phyloP scores from a whole-genome alignment of 2,797 vertebrate species.

The Mastacembelus armatus region DNA sequence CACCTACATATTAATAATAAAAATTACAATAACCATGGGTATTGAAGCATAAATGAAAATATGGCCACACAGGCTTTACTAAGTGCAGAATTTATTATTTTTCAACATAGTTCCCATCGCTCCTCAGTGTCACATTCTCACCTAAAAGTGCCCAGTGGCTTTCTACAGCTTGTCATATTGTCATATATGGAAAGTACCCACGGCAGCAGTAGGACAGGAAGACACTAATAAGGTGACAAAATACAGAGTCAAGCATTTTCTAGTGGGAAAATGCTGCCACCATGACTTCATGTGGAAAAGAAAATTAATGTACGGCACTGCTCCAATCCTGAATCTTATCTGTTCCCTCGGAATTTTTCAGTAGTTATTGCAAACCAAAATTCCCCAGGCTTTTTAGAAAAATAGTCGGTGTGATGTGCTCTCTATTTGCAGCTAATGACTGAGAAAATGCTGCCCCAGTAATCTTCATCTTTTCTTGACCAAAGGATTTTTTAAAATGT shows the following conservation, averaged over 20 bases:
- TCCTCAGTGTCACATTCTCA: conserved; percentile 64
- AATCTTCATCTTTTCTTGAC: conserved; percentile 52
- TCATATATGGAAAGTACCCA: conserved; percentile 65
- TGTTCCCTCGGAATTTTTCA: conserved; percentile 65
- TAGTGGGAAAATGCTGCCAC: conserved; percentile 64
- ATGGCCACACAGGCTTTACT: conserved; percentile 32
- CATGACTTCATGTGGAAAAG: conserved; percentile 68
- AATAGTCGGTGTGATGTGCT: conserved; percentile 37
- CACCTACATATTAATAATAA: conserved; percentile 54
- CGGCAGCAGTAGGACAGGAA: conserved; percentile 66
- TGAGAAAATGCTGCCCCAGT: conserved; percentile 50
- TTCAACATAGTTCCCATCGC: conserved; percentile 43
- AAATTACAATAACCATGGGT: conserved; percentile 56
- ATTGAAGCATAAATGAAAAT: conserved; percentile 53
- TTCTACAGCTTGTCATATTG: conserved; percentile 70
- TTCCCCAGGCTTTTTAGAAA: conserved; percentile 54
- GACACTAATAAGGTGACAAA: conserved; percentile 81
- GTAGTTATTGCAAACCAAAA: conserved; percentile 65
- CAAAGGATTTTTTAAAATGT: conserved; percentile 31
- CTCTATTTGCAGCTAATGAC: conserved; percentile 63
- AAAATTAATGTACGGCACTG: conserved; percentile 65
- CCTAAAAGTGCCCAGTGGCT: conserved; percentile 65
- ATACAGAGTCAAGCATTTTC: conserved; percentile 77
- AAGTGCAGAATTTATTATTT: conserved; percentile 57
- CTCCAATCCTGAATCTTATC: conserved; percentile 73